Base-by-base conservation (phyloP, 2,797 vertebrate species). In the Rachycentron canadum region DNA sequence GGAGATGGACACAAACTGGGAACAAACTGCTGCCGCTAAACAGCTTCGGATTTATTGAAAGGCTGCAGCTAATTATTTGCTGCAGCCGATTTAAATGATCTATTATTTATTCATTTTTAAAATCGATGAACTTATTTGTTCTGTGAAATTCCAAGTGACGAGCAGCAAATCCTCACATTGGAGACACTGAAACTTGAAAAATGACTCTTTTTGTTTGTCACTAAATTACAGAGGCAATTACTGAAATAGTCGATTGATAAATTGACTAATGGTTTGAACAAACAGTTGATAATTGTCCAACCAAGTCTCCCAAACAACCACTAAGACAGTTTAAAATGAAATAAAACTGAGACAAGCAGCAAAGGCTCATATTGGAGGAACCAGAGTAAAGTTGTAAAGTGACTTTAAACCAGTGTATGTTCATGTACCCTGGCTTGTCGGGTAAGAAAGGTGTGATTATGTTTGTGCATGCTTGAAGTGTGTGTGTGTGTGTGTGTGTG, bases 1-100 rank as follows among this genome's bases (percentile, higher is more conserved):
- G 79, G 82, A 89, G 86, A 82, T 49, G 81, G 88, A 79, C 86
- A 64, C 82, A 77, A 81, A 87, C 85, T 52, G 81, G 65, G 55
- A 78, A 75, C n/a, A 11, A 16, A 78, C 58, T 40, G 61, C 73
- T 61, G 11, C 32, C 17, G 55, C 59, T 38, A 41, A 56, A 45
- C 21, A 23, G 76, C 69, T 32, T 30, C 53, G 30, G 32, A n/a
- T 19, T 12, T 28, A 19, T 69, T 58, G 41, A 36, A 14, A 26
- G 17, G 25, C 59, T n/a, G 47, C 52, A 12, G 10, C 50, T 2
- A 9, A n/a, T 32, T n/a, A 34, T 49, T 49, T 47, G 5, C 16
- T 45, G 16, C 41, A 45, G 50, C 45, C 23, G 45, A 45, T n/a
- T 32, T 0, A 34, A 3, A n/a, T 38, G 3, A 67, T 65, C 3